phyloP scores from a whole-genome alignment of 1,140 invertebrate species.

The Lutraria rhynchaena region DNA sequence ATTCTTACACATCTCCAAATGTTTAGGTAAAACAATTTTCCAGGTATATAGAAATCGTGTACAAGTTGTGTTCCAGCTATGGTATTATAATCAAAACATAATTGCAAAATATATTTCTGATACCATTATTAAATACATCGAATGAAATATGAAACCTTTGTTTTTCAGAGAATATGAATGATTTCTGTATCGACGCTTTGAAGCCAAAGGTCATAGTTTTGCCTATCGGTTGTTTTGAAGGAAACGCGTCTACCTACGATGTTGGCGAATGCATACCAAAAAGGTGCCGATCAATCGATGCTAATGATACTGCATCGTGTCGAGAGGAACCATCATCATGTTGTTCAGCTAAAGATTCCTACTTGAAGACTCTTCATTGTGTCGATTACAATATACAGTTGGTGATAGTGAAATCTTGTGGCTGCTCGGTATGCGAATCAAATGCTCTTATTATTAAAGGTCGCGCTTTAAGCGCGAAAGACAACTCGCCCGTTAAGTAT shows the following conservation, averaged over 20 bases:
- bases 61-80: background rate
- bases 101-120: background rate
- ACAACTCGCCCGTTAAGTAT: background rate
- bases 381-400: background rate
- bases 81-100: background rate
- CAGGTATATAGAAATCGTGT: background rate
- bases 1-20: background rate
- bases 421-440: background rate
- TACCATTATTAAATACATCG: background rate
- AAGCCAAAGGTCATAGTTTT: background rate
- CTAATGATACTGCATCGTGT: background rate
- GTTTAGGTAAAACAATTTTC: background rate
- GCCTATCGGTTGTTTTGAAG: conserved; percentile 2
- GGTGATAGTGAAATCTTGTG: background rate
- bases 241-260: background rate
- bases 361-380: conserved; percentile 4
- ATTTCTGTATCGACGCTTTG: background rate
- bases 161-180: background rate
- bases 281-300: background rate
- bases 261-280: conserved; percentile 25
- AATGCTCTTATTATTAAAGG: background rate
- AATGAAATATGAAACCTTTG: background rate
- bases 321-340: background rate
- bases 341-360: background rate
- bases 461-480: background rate